Percentiles rank a stretch among this genome's conserved stretches.
These are phyloP conservation scores for Bursaphelenchus okinawaensis DNA, from an alignment of 2,888 invertebrate species.

Conservation along the genomic window DNA sequence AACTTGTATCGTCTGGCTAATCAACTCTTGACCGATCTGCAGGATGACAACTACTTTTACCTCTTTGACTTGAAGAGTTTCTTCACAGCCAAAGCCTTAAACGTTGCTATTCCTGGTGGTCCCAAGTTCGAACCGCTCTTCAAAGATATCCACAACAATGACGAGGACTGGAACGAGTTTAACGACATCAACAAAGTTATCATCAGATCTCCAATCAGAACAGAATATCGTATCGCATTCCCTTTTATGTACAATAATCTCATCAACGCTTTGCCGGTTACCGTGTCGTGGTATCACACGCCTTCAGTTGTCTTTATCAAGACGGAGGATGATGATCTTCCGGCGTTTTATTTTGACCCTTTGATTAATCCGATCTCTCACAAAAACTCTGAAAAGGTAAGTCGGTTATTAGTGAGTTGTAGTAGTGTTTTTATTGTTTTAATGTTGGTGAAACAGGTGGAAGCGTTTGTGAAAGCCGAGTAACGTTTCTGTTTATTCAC, in stretches of 20 bases:
- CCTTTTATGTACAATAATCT: constrained; percentile 93
- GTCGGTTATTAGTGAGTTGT: constrained; percentile 13
- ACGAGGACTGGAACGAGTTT: constrained; percentile 99
- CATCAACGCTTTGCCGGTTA: constrained; percentile 77
- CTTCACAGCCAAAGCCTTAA: constrained; percentile 97
- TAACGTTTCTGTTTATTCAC: background rate
- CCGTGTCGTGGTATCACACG: constrained; percentile 97
- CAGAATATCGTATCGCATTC: constrained; percentile 98
- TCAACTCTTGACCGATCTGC: constrained; percentile 87
- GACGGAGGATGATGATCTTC: constrained; percentile 98
- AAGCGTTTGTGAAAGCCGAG: background rate
- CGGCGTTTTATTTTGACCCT: constrained; percentile 99
- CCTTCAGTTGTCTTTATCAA: constrained; percentile 99
- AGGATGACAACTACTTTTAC: constrained; percentile 95
- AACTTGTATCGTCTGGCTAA: constrained; percentile 94
- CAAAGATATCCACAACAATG: constrained; percentile 87
- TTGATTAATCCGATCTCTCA: constrained; percentile 98
- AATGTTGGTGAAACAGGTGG: background rate
- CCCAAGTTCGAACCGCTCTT: constrained; percentile 99
- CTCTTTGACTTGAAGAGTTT: constrained; percentile 98
- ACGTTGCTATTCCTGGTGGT: constrained; percentile 98
- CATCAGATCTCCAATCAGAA: constrained; percentile 93
- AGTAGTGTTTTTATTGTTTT: constrained; percentile 8
- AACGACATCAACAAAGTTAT: constrained; percentile 99
- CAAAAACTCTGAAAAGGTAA: constrained; percentile 67